phyloP scores from a whole-genome alignment of 2,888 invertebrate genomes.

The Allolobophora icterica region DNA sequence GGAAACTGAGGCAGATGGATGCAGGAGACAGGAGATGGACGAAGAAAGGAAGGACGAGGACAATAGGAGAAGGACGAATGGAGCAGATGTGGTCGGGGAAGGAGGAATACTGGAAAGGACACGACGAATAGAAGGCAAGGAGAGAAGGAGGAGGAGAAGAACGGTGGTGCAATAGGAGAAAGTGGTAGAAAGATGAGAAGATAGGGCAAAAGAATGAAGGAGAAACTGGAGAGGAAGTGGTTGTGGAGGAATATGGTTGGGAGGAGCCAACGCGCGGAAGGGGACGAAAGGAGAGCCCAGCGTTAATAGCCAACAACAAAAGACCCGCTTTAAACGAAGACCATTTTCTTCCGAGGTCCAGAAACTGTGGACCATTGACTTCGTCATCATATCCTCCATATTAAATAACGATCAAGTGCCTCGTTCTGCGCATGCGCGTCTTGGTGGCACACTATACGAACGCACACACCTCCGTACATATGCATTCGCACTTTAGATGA shows the following conservation, averaged over 20 bases:
- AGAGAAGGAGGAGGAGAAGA: not conserved
- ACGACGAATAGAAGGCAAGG: too few relatives aligned
- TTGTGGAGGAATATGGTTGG: not conserved
- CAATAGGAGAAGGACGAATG: too few relatives aligned
- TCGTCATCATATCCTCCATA: not conserved
- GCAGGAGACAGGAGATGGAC: not conserved
- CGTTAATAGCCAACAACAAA: not conserved
- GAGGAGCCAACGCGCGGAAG: not conserved
- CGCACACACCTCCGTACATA: not conserved
- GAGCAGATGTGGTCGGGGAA: too few relatives aligned
- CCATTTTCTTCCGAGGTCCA: not conserved
- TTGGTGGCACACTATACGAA: not conserved
- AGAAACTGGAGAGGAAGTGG: not conserved
- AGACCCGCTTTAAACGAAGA: not conserved
- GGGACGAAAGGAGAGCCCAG: not conserved
- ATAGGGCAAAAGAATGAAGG: not conserved
- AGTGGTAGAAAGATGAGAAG: not conserved
- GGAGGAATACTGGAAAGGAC: too few relatives aligned
- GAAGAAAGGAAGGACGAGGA: slow-evolving; percentile 26
- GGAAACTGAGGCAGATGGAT: not conserved
- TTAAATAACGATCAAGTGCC: not conserved
- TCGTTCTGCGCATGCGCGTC: slow-evolving; percentile 17
- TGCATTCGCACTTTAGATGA: not conserved
- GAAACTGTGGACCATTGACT: not conserved
- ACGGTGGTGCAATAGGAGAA: not conserved